Percentiles rank a stretch among this genome's conserved stretches.
These are phyloP conservation scores for Agrochola circellaris DNA, from an alignment of 2,888 invertebrate species.

Conservation along the genomic window DNA sequence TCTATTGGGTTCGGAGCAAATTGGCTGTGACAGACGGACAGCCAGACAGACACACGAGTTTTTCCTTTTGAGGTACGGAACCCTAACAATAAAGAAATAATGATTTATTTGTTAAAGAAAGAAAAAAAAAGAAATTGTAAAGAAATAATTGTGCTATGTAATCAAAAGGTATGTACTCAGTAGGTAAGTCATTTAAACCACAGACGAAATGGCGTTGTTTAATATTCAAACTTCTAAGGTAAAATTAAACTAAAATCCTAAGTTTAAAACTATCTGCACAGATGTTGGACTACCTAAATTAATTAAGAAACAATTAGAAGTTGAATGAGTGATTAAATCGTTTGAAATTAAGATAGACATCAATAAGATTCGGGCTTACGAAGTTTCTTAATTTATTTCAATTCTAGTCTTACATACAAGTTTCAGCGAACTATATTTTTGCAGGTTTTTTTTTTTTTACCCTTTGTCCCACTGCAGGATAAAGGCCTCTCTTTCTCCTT, in stretches of 20 bases:
- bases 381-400: conserved; percentile 44
- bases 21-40: too few relatives aligned
- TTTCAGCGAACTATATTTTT: neutral
- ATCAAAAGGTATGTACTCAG: neutral
- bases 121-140: neutral
- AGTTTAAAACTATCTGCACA: conserved; percentile 55
- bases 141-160: neutral
- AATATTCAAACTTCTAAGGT: conserved; percentile 19
- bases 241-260: conserved; percentile 45
- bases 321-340: conserved; percentile 57
- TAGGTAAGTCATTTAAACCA: neutral
- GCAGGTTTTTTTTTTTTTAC: too few relatives aligned
- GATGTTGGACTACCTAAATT: conserved; percentile 50
- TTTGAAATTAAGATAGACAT: conserved; percentile 53
- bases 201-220: neutral
- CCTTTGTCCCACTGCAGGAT: too few relatives aligned
- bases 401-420: conserved; percentile 18
- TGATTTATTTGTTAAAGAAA: too few relatives aligned
- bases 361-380: conserved; percentile 26
- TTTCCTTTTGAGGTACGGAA: too few relatives aligned
- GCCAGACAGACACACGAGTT: too few relatives aligned
- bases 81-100: too few relatives aligned
- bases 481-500: too few relatives aligned
- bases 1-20: too few relatives aligned
- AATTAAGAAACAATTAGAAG: conserved; percentile 58